Evolutionary conservation across 2,888 invertebrate species (phyloP).

Genomic region (Thymelicus acteon): DNA sequence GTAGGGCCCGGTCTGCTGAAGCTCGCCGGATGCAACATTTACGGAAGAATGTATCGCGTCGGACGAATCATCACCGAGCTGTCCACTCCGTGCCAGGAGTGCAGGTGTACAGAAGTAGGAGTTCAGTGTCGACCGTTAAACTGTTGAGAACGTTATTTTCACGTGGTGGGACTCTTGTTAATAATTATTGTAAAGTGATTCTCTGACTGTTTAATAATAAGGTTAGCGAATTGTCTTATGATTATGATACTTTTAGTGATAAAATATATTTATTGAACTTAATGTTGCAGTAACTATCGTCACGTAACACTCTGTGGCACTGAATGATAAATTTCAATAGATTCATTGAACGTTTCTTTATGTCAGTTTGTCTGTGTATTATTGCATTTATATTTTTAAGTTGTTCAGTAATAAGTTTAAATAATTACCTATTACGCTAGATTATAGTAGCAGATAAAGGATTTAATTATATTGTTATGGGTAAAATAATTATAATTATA

Average conservation of each 20-base stretch:
- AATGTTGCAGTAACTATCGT: slow-evolving; percentile 52
- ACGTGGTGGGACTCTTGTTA: slow-evolving; percentile 29
- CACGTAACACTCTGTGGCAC: slow-evolving; percentile 50
- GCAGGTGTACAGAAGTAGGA: slow-evolving; percentile 93
- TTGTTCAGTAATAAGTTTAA: background rate
- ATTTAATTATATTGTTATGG: background rate
- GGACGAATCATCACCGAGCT: slow-evolving; percentile 93
- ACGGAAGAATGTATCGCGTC: slow-evolving; percentile 94
- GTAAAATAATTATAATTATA: background rate
- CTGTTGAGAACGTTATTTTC: slow-evolving; percentile 66
- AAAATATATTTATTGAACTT: slow-evolving; percentile 33
- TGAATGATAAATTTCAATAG: slow-evolving; percentile 1
- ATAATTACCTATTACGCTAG: background rate
- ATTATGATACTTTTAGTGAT: slow-evolving; percentile 7
- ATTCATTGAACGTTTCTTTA: background rate
- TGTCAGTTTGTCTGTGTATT: background rate
- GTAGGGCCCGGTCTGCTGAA: slow-evolving; percentile 86
- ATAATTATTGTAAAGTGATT: slow-evolving; percentile 55
- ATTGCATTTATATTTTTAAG: slow-evolving; percentile 5
- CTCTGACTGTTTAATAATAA: slow-evolving; percentile 40
- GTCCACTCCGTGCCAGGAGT: slow-evolving; percentile 92
- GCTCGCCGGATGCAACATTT: slow-evolving; percentile 95
- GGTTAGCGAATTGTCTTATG: slow-evolving; percentile 10
- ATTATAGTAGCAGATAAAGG: background rate
- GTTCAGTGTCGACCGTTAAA: slow-evolving; percentile 91